phyloP scores from a whole-genome alignment of 2,113 vertebrate species.

The Bubo scandiacus region DNA sequence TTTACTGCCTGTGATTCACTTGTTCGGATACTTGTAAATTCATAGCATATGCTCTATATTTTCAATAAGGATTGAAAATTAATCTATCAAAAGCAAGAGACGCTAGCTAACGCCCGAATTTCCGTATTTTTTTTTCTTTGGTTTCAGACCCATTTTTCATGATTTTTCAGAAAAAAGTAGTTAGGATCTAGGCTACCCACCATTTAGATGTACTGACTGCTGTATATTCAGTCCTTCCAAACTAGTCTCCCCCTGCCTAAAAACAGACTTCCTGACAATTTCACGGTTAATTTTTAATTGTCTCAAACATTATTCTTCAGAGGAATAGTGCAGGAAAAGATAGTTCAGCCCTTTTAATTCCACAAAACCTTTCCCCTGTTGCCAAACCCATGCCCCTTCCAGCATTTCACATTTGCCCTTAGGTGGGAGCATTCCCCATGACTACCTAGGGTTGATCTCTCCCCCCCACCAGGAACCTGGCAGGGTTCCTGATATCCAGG shows the following conservation, averaged over 20 bases:
- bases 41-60: not conserved
- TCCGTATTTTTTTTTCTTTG: not conserved
- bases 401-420: accelerated
- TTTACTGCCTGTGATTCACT: not conserved
- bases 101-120: not conserved
- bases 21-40: not conserved
- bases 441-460: too few species aligned
- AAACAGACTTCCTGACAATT: not conserved
- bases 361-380: not conserved
- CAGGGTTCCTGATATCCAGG: not conserved
- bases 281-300: accelerated
- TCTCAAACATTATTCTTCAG: not conserved
- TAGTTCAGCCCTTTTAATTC: not conserved
- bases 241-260: not conserved
- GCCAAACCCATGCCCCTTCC: not conserved
- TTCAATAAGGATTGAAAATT: not conserved
- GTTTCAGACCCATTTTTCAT: not conserved
- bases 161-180: not conserved
- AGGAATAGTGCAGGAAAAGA: not conserved
- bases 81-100: not conserved
- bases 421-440: accelerated
- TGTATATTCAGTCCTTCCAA: not conserved
- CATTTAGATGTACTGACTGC: not conserved
- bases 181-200: not conserved
- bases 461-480: too few species aligned